Evolutionary conservation across 2,797 vertebrate genomes (phyloP).

Genomic region (Poliocrania exsul): DNA sequence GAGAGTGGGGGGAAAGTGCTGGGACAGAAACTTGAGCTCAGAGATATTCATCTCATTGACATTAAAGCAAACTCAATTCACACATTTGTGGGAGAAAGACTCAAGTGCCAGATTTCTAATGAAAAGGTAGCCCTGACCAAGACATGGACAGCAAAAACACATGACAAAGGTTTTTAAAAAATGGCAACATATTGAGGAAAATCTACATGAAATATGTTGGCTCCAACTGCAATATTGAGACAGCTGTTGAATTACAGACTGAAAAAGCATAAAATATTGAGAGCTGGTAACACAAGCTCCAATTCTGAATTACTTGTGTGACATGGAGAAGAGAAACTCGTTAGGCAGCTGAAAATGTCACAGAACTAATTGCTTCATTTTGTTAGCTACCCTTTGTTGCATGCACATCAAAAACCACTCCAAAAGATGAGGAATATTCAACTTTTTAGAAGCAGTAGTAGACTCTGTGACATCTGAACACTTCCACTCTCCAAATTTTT

Average conservation of each 20-base stretch:
- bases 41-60: conserved; percentile 11
- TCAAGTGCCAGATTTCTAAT: background rate
- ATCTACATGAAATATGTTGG: conserved; percentile 21
- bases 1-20: background rate
- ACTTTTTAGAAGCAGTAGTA: background rate
- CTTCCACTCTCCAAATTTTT: background rate
- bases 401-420: background rate
- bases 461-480: background rate
- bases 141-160: background rate
- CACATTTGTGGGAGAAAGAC: background rate
- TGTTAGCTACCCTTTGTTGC: conserved; percentile 22
- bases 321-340: conserved; percentile 29
- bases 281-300: conserved; percentile 4
- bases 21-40: conserved; percentile 20
- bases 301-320: conserved; percentile 8
- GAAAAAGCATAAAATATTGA: conserved; percentile 51
- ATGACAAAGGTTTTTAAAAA: background rate
- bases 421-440: background rate
- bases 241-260: conserved; percentile 52
- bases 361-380: conserved; percentile 49
- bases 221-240: conserved; percentile 42
- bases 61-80: background rate
- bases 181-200: conserved; percentile 22
- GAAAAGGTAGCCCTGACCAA: background rate
- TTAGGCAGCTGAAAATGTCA: conserved; percentile 61